Base-by-base conservation (phyloP, 2,113 vertebrate genomes). In the Brachyhypopomus occidentalis region DNA sequence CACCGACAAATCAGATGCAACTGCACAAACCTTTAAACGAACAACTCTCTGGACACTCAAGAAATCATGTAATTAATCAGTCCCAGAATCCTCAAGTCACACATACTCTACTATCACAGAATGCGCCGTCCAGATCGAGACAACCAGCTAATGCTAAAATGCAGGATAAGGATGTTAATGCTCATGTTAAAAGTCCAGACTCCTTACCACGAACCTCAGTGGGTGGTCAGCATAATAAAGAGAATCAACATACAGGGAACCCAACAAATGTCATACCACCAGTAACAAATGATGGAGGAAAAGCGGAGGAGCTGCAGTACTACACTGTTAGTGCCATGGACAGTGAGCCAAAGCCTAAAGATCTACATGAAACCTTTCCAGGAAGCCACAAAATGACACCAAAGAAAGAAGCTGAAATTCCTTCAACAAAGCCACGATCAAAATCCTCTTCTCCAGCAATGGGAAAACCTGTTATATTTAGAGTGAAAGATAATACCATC, bases 401-500 rank as follows among this genome's bases (percentile, higher is more conserved):
- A 55, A 80, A 77, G 69, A 81, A 84, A 87, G 88, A 58, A 60
- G 27, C 75, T 72, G 85, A 85, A 2, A 75, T 84, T 0, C 0
- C 0, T 16, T 19, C 19, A 4, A 70, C 74, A 77, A n/a, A 60
- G 19, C 85, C 84, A 60, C 84, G 83, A 20, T 94, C 92, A 19
- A 91, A 88, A 78, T 84, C 89, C 2, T 90, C 93, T 16, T 93
- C 92, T 64, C 94, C 96, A 75, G 89, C 92, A 55, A 77, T 90
- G 22, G 95, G 89, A 71, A 98, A 96, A 84, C 95, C 95, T 56
- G 91, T 76, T 5, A 87, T 98, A 83, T 97, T 99, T 85, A 87
- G 86, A 73, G 96, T 98, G 69, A 99, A 99, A 91, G 96, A 99
- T 84, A 99, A 98, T 86, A 97, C 93, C 12, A 91, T 94, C n/a